phyloP scores from a whole-genome alignment of 2,797 vertebrate genomes.

The Takifugu rubripes region DNA sequence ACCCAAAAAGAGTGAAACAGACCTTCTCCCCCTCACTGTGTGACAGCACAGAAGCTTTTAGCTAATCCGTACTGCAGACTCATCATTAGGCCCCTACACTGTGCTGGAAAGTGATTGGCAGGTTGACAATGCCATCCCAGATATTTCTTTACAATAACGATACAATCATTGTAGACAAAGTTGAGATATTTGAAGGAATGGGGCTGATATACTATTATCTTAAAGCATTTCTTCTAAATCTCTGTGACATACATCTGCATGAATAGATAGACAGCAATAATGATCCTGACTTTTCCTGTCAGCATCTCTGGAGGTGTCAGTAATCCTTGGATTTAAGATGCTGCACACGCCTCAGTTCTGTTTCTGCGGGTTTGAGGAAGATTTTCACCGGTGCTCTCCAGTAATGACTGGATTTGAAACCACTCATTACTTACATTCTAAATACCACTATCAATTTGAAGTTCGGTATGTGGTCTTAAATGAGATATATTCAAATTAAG shows the following conservation, averaged over 20 bases:
- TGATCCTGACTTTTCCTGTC: not conserved
- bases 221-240: no score
- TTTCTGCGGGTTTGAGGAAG: not conserved
- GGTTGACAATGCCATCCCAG: not conserved
- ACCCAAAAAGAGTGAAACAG: slow-evolving; percentile 38
- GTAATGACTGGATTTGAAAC: no score
- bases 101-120: slow-evolving; percentile 33
- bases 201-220: no score
- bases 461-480: no score
- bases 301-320: not conserved
- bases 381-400: not conserved
- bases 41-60: slow-evolving; percentile 56
- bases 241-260: no score
- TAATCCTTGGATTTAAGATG: not conserved
- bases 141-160: no score
- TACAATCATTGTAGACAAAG: no score
- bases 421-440: no score
- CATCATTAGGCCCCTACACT: slow-evolving; percentile 32
- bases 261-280: not conserved
- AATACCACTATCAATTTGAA: no score
- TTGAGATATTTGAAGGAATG: no score
- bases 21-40: slow-evolving; percentile 39
- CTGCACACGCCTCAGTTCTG: not conserved
- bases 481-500: no score
- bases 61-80: slow-evolving; percentile 48